These are phyloP conservation scores for Dicranocentrus wangi DNA, from an alignment of 2,888 invertebrate genomes.

Conservation along the genomic window DNA sequence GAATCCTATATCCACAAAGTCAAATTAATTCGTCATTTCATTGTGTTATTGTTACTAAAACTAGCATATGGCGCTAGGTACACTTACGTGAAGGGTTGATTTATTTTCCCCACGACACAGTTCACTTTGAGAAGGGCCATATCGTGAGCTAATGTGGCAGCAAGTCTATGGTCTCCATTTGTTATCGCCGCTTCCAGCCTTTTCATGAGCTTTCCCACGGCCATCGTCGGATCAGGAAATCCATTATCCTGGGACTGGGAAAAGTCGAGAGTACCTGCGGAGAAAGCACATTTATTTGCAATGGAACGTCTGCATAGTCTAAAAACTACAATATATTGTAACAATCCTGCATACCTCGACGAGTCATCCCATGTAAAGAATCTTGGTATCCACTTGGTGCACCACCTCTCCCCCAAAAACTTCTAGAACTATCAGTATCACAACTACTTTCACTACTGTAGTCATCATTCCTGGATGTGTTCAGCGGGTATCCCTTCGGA, in stretches of 20 bases:
- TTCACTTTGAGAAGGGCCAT: constrained; percentile 85
- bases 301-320: too few relatives aligned
- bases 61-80: too few relatives aligned
- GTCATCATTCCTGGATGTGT: constrained; percentile 6
- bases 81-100: constrained; percentile 74
- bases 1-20: too few relatives aligned
- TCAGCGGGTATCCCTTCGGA: constrained; percentile 64
- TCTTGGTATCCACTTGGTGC: too few relatives aligned
- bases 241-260: neutral
- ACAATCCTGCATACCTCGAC: constrained; percentile 34
- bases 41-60: too few relatives aligned
- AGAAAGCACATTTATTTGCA: neutral
- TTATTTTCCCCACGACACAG: constrained; percentile 80
- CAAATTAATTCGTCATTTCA: too few relatives aligned
- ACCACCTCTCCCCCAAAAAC: constrained; percentile 12
- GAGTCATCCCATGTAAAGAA: constrained; percentile 37
- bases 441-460: constrained; percentile 43
- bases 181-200: constrained; percentile 86
- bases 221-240: constrained; percentile 76
- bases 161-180: constrained; percentile 84
- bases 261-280: constrained; percentile 43
- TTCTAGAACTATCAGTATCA: constrained; percentile 25
- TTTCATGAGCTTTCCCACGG: constrained; percentile 80
- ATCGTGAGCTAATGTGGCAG: constrained; percentile 85
- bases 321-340: too few relatives aligned